Percentiles rank a stretch among this genome's conserved stretches.
These are phyloP conservation scores for Brachionus plicatilis DNA, from an alignment of 1,140 invertebrate species.

Conservation along the genomic window DNA sequence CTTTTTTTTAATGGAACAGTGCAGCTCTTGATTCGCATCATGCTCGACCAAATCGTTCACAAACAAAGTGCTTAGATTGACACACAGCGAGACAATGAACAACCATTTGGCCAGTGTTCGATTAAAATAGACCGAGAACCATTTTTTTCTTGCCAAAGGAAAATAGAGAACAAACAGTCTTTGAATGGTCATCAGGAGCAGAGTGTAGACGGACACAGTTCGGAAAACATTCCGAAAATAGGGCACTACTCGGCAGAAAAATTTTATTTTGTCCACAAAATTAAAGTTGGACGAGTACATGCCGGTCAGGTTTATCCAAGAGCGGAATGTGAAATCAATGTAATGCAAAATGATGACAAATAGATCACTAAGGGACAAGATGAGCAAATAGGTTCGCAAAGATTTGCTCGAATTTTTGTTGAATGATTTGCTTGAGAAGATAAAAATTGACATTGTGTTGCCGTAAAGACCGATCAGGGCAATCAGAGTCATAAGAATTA, in stretches of 20 bases:
- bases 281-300: neutral
- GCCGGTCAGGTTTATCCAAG: slow-evolving; percentile 5
- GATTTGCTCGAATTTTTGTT: slow-evolving; percentile 33
- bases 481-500: neutral
- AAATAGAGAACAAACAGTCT: neutral
- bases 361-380: neutral
- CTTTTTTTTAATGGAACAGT: slow-evolving; percentile 8
- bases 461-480: neutral
- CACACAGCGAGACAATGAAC: neutral
- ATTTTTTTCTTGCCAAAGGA: slow-evolving; percentile 5
- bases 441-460: neutral
- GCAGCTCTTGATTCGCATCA: neutral
- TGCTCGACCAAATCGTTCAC: neutral
- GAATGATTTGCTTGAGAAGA: neutral
- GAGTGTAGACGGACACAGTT: neutral
- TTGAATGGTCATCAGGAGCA: slow-evolving; percentile 1
- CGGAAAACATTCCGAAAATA: slow-evolving; percentile 9
- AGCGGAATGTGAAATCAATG: slow-evolving; percentile 22
- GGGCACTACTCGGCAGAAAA: neutral
- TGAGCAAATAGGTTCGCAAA: neutral
- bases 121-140: neutral
- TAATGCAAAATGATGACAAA: neutral
- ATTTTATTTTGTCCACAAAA: slow-evolving; percentile 9
- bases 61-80: neutral
- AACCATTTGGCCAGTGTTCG: neutral